phyloP scores from a whole-genome alignment of 64 coral and sea anemone species.

The Pocillopora damicornis region DNA sequence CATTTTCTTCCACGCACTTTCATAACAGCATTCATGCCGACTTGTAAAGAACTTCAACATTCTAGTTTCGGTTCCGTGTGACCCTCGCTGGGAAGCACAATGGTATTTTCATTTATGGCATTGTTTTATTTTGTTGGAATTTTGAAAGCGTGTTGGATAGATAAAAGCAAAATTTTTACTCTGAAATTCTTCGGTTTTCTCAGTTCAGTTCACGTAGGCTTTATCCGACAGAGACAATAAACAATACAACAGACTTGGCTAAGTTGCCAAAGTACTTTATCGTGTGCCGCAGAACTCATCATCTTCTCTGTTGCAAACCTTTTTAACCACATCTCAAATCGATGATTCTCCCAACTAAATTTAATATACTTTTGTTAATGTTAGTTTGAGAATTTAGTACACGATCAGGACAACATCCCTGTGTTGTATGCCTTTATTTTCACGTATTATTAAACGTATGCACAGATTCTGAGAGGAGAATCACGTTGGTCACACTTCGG shows the following conservation, averaged over 20 bases:
- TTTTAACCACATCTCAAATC: neutral
- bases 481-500: neutral
- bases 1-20: neutral
- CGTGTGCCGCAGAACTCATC: no score
- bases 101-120: neutral
- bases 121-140: neutral
- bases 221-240: neutral
- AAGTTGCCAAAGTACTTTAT: no score
- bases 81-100: neutral
- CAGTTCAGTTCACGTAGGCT: neutral
- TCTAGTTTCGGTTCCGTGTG: neutral
- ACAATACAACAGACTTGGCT: no score
- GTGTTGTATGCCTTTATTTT: neutral
- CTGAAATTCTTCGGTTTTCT: neutral
- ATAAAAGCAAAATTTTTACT: neutral
- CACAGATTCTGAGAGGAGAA: neutral
- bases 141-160: neutral
- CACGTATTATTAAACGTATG: neutral
- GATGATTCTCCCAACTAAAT: neutral
- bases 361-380: neutral
- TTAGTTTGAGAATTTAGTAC: neutral
- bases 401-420: neutral
- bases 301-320: no score
- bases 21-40: neutral
- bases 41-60: neutral